phyloP scores from a whole-genome alignment of 2,888 invertebrate genomes.

The Norana najaformis region DNA sequence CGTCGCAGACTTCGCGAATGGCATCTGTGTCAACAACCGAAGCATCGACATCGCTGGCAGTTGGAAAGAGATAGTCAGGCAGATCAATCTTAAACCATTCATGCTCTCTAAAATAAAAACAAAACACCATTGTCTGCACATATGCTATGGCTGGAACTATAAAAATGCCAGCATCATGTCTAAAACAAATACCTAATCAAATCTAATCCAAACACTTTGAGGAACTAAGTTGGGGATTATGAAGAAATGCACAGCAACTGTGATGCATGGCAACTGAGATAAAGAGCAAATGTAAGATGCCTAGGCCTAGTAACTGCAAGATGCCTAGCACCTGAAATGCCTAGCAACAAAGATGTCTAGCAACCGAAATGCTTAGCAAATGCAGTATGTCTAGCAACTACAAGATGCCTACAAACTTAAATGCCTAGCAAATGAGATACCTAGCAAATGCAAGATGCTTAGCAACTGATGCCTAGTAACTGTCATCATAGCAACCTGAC shows the following conservation, averaged over 20 bases:
- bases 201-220: not conserved
- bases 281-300: not conserved
- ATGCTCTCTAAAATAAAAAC: constrained; percentile 75
- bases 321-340: not conserved
- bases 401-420: too few relatives aligned
- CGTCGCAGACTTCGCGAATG: constrained; percentile 81
- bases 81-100: constrained; percentile 99
- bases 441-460: not conserved
- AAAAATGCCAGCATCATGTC: not conserved
- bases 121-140: not conserved
- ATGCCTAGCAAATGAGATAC: not conserved
- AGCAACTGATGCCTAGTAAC: not conserved
- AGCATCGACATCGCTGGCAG: constrained; percentile 93
- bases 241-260: constrained; percentile 13
- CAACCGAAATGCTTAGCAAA: not conserved
- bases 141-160: not conserved
- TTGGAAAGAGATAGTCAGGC: constrained; percentile 95
- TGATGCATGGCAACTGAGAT: not conserved
- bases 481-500: constrained; percentile 71
- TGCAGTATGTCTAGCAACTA: too few relatives aligned
- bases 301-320: not conserved
- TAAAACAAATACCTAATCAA: not conserved
- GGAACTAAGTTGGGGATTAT: too few relatives aligned
- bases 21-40: constrained; percentile 96
- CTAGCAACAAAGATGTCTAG: too few relatives aligned